Base-by-base conservation (phyloP, 2,113 vertebrate genomes). In the Brachyhypopomus occidentalis region DNA sequence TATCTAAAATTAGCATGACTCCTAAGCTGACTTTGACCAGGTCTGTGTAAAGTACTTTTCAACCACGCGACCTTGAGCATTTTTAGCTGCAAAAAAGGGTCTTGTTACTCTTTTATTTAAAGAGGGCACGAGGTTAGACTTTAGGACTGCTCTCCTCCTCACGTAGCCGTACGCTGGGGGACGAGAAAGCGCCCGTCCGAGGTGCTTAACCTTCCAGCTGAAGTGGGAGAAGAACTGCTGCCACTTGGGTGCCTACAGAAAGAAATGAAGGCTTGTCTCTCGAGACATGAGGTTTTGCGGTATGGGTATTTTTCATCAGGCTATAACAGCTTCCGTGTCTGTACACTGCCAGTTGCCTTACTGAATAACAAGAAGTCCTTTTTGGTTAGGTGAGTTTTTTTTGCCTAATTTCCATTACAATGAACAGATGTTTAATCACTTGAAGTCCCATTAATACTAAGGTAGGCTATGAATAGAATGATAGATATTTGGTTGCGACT, bases 1-100 rank as follows among this genome's bases (percentile, higher is more conserved):
- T 82, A 83, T 66, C 12, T 75, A 76, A 75, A 79, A 85, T 85
- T 85, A 79, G 76, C 76, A 67, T 79, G 36, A 38, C 64, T 72
- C 45, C 36, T 56, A 55, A 52, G 77, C 52, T 73, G 81, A 83
- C 75, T 55, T 79, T 82, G 72, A 80, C 72, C 66, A 63, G 62
- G 82, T 75, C 62, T 75, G 70, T 77, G 77, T 45, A 62, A 60
- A 80, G 66, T 23, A 55, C 75, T 56, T 52, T 56, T 55, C 22
- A 74, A 1, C 12, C 7, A 16, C 52, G 36, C 77, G 79, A 80
- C 84, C 84, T 85, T 85, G 80, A 80, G 80, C 77, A 77, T 78
- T 83, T 85, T 77, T 83, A 83, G 73, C 80, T 67, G 19, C 71
- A 79, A 64, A 79, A 59, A 72, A 17, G 38, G 41, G 67, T 73